Evolutionary conservation across 1,140 invertebrate genomes (phyloP).

Genomic region (Drosophila suzukii): DNA sequence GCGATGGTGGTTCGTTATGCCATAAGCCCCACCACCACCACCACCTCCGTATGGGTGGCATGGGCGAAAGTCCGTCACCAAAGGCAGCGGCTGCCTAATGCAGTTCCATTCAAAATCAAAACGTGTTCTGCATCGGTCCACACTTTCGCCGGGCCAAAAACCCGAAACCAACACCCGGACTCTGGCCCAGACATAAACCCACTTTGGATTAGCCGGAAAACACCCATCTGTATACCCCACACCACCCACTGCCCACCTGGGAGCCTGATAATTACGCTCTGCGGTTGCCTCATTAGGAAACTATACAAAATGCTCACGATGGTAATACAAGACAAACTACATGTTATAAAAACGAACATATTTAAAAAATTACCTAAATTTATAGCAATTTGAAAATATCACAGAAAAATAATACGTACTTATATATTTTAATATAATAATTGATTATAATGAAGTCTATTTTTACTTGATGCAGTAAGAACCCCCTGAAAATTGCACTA

Average conservation of each 20-base stretch:
- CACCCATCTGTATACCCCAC: background rate
- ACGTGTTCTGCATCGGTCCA: conserved; percentile 54
- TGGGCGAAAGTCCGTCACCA: background rate
- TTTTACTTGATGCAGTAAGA: no score
- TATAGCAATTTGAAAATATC: no score
- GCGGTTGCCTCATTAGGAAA: conserved; percentile 46
- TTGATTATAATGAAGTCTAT: no score
- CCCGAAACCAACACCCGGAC: conserved; percentile 1
- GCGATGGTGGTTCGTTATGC: conserved; percentile 53
- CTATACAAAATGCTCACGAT: conserved; percentile 26
- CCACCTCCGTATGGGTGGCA: background rate
- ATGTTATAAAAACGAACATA: background rate
- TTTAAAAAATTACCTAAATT: no score
- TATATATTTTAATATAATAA: no score
- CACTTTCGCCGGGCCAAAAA: conserved; percentile 1
- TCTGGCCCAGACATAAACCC: conserved; percentile 3
- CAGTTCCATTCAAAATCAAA: conserved; percentile 79
- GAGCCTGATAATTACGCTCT: conserved; percentile 14
- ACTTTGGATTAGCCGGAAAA: conserved; percentile 11
- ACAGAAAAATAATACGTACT: no score
- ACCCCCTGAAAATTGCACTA: no score
- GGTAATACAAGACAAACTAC: background rate
- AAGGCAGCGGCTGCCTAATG: conserved; percentile 49
- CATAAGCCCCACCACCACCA: conserved; percentile 55
- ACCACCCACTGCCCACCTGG: background rate